Evolutionary conservation across 2,797 vertebrate genomes (phyloP), one percentile per base, ranked within the genome.

Genomic region (Bradypodion pumilum): DNA sequence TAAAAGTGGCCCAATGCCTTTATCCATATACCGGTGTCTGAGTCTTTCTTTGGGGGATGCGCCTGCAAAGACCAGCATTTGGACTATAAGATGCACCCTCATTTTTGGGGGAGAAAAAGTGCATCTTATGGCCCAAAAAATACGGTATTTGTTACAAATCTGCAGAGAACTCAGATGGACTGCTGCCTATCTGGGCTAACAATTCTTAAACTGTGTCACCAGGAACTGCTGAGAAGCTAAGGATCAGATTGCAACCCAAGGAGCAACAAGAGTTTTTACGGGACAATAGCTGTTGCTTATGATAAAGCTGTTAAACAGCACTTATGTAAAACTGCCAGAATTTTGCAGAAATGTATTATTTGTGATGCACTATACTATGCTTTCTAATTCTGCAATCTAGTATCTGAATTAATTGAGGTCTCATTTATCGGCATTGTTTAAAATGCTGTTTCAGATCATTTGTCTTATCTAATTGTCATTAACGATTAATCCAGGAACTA

Each of bases 361-460:
- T 63, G 2, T n/a, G 5, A 49, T 42, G 84, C n/a, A 27, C 49
- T 42, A 5, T 80, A 86, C 84, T 76, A 9, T 70, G 16, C 80
- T 80, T 87, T 82, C 60, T n/a, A 27, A 42, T 21, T 27, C 0
- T 1, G 60, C 7, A 29, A 84, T 86, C 27, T 85, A 60, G 7
- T 86, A 80, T 1, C 86, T 89, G 83, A 23, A 27, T n/a, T 85
- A 27, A 81, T 79, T 86, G 78, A 90, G 90, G 89, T 81, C 49
- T 42, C 89, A 86, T 59, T 87, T 83, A 82, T 73, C 85, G 68
- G 40, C 65, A 49, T 74, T 77, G 83, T 85, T 72, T 91, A 81
- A 85, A 88, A 92, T 84, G 7, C 81, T 89, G 86, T 91, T 94
- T 90, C 44, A 86, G 76, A 82, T 42, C 80, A 91, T 91, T 90